Percentiles rank a stretch among this genome's conserved stretches.
Conservation (phyloP, 2,888 invertebrate genomes). For the Luperina testacea region DNA sequence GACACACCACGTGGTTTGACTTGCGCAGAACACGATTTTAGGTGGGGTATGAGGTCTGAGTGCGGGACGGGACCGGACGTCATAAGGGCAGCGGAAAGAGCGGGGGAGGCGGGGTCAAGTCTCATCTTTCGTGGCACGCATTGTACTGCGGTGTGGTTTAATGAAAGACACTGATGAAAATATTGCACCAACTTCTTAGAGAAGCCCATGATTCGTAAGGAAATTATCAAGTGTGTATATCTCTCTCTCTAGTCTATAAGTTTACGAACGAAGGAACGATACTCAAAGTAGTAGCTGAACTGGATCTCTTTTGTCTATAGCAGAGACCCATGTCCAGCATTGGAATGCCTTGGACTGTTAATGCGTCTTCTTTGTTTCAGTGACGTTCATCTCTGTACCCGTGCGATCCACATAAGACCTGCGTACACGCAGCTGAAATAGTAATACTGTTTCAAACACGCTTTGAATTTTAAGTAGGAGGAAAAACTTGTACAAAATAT, state of each 20-base stretch:
- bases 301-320: background rate
- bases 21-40: no score
- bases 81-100: no score
- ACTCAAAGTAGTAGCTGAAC: background rate
- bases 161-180: background rate
- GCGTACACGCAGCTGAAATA: constrained; percentile 54
- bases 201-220: background rate
- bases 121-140: no score
- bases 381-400: constrained; percentile 17
- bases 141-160: background rate
- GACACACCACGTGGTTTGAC: no score
- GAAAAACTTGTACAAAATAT: constrained; percentile 41
- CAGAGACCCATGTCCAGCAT: background rate
- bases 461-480: constrained; percentile 47
- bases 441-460: constrained; percentile 26
- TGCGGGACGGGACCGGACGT: no score
- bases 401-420: constrained; percentile 42
- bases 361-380: constrained; percentile 16
- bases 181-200: background rate
- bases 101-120: no score
- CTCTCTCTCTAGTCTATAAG: background rate
- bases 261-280: background rate
- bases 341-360: constrained; percentile 10
- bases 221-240: background rate
- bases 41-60: no score